A percentile compares a stretch with the other conserved stretches of the same genome.
These are phyloP conservation scores for Acanthurus tractus DNA, from an alignment of 2,797 vertebrate species.

Conservation along the genomic window DNA sequence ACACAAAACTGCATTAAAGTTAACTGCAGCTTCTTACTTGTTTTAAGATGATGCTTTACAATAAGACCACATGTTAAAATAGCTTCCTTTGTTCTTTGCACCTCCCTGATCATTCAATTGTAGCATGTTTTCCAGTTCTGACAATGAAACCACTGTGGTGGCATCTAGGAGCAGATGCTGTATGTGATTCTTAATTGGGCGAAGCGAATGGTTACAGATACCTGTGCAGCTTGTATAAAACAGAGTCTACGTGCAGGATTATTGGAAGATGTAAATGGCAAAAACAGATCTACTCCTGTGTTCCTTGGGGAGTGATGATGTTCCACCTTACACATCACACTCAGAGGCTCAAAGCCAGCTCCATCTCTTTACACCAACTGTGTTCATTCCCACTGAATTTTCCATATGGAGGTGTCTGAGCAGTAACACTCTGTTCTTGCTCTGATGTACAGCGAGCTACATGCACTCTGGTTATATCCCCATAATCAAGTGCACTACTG, in stretches of 20 bases:
- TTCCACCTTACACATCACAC: conserved; percentile 65
- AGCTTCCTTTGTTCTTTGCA: conserved; percentile 32
- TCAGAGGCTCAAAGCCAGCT: conserved; percentile 58
- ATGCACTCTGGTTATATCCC: conserved; percentile 46
- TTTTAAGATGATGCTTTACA: conserved; percentile 21
- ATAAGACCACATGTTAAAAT: conserved; percentile 26
- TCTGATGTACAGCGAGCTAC: conserved; percentile 53
- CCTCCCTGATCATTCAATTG: conserved; percentile 70
- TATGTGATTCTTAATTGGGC: conserved; percentile 86
- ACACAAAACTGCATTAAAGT: conserved; percentile 10
- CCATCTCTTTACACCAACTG: conserved; percentile 59
- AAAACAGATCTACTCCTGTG: conserved; percentile 66
- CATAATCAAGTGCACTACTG: conserved; percentile 57
- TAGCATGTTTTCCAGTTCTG: conserved; percentile 71
- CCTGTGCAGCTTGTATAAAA: conserved; percentile 79
- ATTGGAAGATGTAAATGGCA: conserved; percentile 73
- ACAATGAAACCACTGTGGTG: conserved; percentile 72
- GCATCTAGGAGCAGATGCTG: conserved; percentile 82
- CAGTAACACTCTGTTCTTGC: conserved; percentile 36
- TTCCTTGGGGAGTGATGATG: conserved; percentile 74
- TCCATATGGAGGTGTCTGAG: conserved; percentile 41
- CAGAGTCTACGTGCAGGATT: conserved; percentile 73
- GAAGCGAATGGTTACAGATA: conserved; percentile 83
- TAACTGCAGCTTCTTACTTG: conserved; percentile 2
- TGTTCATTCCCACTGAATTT: conserved; percentile 53